Conservation (phyloP, 2,113 vertebrate species). For the Puffinus mauretanicus region DNA sequence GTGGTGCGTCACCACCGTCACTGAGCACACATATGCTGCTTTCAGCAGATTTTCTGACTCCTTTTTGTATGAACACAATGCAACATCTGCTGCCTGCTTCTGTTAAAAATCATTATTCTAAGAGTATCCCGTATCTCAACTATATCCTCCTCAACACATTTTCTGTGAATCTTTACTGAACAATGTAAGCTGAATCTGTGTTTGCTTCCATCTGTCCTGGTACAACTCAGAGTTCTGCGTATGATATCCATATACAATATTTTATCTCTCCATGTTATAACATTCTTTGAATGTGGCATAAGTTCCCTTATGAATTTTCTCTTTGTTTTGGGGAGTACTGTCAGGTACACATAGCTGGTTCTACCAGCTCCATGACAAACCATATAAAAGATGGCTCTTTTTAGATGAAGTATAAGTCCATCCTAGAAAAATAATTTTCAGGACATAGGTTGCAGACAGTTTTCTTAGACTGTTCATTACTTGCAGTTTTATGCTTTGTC, state of each 20-base stretch:
- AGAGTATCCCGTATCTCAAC: neutral
- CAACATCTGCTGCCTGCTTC: neutral
- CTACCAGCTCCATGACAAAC: neutral
- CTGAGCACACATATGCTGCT: neutral
- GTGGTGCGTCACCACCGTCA: neutral
- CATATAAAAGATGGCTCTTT: neutral
- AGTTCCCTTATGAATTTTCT: neutral
- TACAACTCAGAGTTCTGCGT: neutral
- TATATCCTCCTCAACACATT: neutral
- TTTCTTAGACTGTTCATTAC: neutral
- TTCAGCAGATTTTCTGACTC: neutral
- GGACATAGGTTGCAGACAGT: neutral
- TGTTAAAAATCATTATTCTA: neutral
- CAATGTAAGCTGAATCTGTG: neutral
- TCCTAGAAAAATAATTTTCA: neutral
- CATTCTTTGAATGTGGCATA: neutral
- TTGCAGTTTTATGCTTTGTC: neutral
- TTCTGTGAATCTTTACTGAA: neutral
- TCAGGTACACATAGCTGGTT: neutral
- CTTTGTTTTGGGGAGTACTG: neutral
- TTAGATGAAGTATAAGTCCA: neutral
- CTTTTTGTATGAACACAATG: neutral
- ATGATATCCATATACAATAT: neutral
- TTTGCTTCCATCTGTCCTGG: neutral
- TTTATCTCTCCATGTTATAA: neutral